phyloP scores from a whole-genome alignment of 1,140 invertebrate species.

The Mactra quadrangularis region DNA sequence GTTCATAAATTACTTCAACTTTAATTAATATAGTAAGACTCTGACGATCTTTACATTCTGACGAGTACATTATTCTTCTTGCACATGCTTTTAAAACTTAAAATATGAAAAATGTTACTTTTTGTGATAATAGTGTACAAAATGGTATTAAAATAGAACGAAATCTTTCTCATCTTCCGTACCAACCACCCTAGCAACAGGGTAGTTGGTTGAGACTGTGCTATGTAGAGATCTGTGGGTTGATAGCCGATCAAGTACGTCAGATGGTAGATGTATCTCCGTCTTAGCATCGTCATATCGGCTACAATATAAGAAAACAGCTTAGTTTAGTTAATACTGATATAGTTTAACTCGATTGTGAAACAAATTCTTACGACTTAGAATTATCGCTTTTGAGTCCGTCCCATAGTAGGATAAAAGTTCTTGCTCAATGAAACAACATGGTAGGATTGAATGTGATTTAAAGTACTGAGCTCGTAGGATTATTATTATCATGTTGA shows the following conservation, averaged over 20 bases:
- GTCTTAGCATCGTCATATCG: constrained; percentile 47
- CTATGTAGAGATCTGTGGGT: constrained; percentile 37
- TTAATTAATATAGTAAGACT: too few relatives aligned
- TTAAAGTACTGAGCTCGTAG: background rate
- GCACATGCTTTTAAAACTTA: too few relatives aligned
- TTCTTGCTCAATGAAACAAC: too few relatives aligned
- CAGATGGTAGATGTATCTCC: constrained; percentile 47
- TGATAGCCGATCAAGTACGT: constrained; percentile 50
- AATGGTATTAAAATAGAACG: constrained; percentile 41
- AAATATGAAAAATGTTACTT: too few relatives aligned
- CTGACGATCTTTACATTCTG: too few relatives aligned
- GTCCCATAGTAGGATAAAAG: too few relatives aligned
- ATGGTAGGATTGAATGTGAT: background rate
- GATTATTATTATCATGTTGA: background rate
- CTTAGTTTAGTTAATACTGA: background rate
- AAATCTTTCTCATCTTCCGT: constrained; percentile 52
- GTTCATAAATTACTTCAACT: too few relatives aligned
- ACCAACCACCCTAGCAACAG: constrained; percentile 45
- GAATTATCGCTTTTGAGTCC: too few relatives aligned
- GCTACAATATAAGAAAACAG: constrained; percentile 23
- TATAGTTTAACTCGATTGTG: too few relatives aligned
- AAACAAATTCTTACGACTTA: too few relatives aligned
- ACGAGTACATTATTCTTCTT: too few relatives aligned
- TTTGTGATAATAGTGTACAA: too few relatives aligned
- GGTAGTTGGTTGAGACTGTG: constrained; percentile 15